Evolutionary conservation across 1,140 invertebrate genomes (phyloP), one percentile per base, ranked within the genome.

Genomic region (Lordiphosa mommai): DNA sequence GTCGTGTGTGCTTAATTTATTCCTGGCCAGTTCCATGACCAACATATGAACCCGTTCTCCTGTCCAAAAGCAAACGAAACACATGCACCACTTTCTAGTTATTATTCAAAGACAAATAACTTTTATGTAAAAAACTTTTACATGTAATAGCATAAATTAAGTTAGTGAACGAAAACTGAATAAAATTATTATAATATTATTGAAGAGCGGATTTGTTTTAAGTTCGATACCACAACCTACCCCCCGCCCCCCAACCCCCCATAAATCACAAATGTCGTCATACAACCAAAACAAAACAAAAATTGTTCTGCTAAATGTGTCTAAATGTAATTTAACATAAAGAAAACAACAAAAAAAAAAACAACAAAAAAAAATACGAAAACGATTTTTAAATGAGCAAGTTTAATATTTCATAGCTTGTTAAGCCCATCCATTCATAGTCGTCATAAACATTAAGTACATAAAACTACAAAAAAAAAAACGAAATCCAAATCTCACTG

Each of bases 391-490:
- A 27, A 27, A 27, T 27, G 23, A 27, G 23, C 59, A 64, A 72
- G 63, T 85, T 84, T 85, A 84, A 84, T 84, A 84, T 68, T 84
- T 84, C 77, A 80, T 80, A 80, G 76, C 84, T 84, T 80, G 71
- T 80, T 80, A 80, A 82, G 76, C 71, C 77, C 76, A 80, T 80
- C 76, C 76, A 80, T 80, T 80, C 76, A 80, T 74, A 84, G 76
- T 80, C 76, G 76, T 80, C 76, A 80, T 80, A 84, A 80, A 76
- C 71, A 80, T 80, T 80, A 80, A 82, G 77, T 77, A 68, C 56
- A 82, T 72, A 53, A 59, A 76, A 33, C 17, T 32, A n/a, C n/a
- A 48, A 60, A 57, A 41, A 14, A 7, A 41, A 41, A 20, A 17
- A 41, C 23, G 23, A 41, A 43, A 43, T 12, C 34, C 40, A 50